Conservation (phyloP, 2,797 vertebrate species). For the Masticophis lateralis region DNA sequence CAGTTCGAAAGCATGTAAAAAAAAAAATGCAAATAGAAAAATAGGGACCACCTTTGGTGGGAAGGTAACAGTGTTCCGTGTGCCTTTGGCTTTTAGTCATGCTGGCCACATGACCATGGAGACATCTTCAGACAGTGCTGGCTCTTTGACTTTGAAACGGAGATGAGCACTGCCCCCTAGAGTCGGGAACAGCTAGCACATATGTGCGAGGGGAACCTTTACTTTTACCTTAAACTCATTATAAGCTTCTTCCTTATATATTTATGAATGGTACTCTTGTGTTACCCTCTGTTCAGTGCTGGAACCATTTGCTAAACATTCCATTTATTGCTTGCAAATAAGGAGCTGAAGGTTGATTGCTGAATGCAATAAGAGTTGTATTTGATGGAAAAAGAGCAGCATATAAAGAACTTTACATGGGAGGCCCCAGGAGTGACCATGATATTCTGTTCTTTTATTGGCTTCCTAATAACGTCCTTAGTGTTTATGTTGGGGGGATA, state of each 20-base stretch:
- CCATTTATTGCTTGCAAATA: not conserved
- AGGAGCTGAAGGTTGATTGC: not conserved
- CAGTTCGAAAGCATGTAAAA: too few species aligned
- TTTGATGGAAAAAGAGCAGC: not conserved
- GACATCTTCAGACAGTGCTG: too few species aligned
- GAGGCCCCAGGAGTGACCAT: not conserved
- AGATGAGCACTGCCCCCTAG: too few species aligned
- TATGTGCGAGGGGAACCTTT: too few species aligned
- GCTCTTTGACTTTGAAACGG: too few species aligned
- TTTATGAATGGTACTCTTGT: not conserved
- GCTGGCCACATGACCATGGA: too few species aligned
- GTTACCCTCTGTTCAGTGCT: not conserved
- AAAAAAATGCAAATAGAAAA: too few species aligned
- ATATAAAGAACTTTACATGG: not conserved
- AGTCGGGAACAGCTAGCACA: too few species aligned
- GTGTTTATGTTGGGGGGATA: not conserved
- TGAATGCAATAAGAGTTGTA: not conserved
- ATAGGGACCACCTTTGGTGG: too few species aligned
- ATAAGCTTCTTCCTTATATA: not conserved
- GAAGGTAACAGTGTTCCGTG: too few species aligned
- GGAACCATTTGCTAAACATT: not conserved
- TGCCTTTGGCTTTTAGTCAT: too few species aligned
- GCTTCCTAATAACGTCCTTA: not conserved
- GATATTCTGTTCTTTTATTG: not conserved
- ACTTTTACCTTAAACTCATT: too few species aligned